phyloP scores from a whole-genome alignment of 2,113 vertebrate genomes.

The Deroptyus accipitrinus region DNA sequence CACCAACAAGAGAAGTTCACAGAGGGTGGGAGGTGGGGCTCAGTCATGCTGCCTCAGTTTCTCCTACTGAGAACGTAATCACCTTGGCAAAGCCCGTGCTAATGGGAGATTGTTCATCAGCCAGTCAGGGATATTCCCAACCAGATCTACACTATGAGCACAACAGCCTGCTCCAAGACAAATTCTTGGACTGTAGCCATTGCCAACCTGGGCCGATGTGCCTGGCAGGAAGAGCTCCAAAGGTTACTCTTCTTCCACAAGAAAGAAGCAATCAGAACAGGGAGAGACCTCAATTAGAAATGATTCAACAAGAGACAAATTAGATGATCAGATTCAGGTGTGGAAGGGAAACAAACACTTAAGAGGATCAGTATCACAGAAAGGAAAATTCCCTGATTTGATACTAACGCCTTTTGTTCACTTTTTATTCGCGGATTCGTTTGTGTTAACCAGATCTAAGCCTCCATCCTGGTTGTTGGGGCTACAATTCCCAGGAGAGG shows the following conservation, averaged over 20 bases:
- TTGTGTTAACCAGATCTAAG: background rate
- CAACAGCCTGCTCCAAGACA: background rate
- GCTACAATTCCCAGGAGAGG: background rate
- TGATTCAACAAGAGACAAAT: background rate
- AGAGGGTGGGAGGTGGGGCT: background rate
- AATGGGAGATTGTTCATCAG: background rate
- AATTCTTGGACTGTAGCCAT: background rate
- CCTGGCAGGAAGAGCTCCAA: background rate
- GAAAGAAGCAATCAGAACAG: background rate
- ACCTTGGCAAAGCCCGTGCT: background rate
- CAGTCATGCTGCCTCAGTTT: background rate
- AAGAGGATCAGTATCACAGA: background rate
- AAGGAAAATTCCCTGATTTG: background rate
- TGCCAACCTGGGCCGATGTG: background rate
- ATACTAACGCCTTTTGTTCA: background rate
- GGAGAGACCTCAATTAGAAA: constrained; percentile 4
- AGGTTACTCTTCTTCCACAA: background rate
- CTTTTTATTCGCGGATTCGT: background rate
- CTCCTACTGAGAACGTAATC: background rate
- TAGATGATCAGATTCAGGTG: background rate
- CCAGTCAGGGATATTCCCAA: background rate
- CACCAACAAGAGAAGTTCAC: background rate
- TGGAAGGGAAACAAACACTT: background rate
- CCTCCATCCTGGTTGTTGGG: background rate
- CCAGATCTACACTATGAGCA: background rate